A percentile compares a stretch with the other conserved stretches of the same genome.
Evolutionary conservation across 2,888 invertebrate species (phyloP).

Genomic region (Diaperis boleti): DNA sequence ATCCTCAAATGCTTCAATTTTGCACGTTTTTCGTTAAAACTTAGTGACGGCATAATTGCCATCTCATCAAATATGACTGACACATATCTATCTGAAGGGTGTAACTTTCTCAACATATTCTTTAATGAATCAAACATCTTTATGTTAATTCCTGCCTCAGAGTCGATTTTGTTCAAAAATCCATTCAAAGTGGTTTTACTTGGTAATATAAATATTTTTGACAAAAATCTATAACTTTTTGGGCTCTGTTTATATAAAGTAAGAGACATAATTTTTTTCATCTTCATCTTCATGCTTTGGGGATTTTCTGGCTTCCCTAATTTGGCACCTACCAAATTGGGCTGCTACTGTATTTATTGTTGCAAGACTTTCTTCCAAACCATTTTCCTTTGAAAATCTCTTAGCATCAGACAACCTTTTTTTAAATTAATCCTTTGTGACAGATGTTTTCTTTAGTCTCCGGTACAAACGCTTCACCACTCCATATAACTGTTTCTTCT

Average conservation of each 20-base stretch:
- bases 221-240: slow-evolving; percentile 10
- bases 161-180: slow-evolving; percentile 4
- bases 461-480: background rate
- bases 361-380: background rate
- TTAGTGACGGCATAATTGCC: background rate
- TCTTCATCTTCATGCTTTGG: slow-evolving; percentile 4
- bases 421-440: slow-evolving; percentile 4
- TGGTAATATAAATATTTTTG: slow-evolving; percentile 12
- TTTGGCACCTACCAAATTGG: background rate
- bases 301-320: background rate
- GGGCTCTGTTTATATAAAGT: slow-evolving; percentile 8
- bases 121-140: background rate
- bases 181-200: slow-evolving; percentile 5
- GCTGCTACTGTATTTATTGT: background rate
- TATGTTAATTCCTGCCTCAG: background rate
- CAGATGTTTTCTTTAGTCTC: background rate
- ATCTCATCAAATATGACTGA: background rate
- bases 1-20: background rate
- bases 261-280: slow-evolving; percentile 1
- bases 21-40: background rate
- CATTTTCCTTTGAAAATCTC: slow-evolving; percentile 8
- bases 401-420: slow-evolving; percentile 11
- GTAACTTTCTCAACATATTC: background rate
- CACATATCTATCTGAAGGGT: background rate
- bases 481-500: background rate